Conservation (phyloP, 2,888 invertebrate genomes). For the Cataglyphis altisquamis region DNA sequence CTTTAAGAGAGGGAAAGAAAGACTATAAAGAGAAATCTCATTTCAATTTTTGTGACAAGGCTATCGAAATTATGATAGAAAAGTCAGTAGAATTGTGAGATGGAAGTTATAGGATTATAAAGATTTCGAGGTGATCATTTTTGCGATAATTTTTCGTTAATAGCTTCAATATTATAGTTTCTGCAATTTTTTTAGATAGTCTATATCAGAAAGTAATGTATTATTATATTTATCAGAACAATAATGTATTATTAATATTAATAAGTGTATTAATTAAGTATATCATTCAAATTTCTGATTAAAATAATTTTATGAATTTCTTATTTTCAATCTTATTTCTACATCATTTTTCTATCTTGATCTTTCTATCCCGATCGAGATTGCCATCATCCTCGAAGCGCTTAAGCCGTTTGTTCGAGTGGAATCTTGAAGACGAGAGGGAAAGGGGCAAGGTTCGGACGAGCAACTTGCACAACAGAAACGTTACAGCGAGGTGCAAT, state of each 20-base stretch:
- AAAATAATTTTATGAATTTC: background rate
- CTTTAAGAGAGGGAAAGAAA: constrained; percentile 56
- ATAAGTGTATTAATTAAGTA: background rate
- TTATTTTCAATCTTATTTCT: background rate
- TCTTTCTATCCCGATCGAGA: background rate
- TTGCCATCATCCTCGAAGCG: constrained; percentile 26
- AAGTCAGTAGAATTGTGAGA: background rate
- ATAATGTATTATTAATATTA: too few relatives aligned
- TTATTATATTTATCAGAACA: too few relatives aligned
- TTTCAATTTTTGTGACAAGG: background rate
- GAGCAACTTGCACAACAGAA: constrained; percentile 41
- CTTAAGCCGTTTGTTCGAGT: background rate
- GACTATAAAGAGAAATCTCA: background rate
- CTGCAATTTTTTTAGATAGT: too few relatives aligned
- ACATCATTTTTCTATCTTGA: background rate
- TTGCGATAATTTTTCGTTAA: background rate
- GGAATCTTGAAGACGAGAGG: constrained; percentile 10
- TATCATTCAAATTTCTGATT: background rate
- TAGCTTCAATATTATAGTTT: background rate
- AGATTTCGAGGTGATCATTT: background rate
- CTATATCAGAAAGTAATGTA: background rate
- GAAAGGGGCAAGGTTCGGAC: constrained; percentile 26
- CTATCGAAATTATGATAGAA: background rate
- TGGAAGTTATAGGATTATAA: background rate
- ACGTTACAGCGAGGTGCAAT: constrained; percentile 66